Percentiles rank a stretch among this genome's conserved stretches.
These are phyloP conservation scores for Coracopsis vasa DNA, from an alignment of 2,113 vertebrate species.

Conservation along the genomic window DNA sequence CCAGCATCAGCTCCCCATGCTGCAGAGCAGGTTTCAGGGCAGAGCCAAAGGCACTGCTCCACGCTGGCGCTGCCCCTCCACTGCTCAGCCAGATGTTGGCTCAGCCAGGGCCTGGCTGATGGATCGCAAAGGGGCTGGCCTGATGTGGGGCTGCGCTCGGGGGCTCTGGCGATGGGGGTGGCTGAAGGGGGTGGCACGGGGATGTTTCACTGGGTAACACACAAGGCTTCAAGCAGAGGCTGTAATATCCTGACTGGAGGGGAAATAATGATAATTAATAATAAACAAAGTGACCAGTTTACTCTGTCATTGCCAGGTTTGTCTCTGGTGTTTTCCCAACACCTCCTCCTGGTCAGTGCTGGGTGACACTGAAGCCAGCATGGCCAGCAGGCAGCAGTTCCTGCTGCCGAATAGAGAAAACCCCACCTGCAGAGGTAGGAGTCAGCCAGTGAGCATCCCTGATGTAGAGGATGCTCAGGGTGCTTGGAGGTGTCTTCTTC, in stretches of 20 bases:
- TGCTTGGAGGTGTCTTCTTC: neutral
- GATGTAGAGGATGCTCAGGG: neutral
- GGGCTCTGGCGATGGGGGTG: rapidly evolving
- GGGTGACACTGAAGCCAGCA: neutral
- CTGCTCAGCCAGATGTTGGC: neutral
- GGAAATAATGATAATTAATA: rapidly evolving
- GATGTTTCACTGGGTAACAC: neutral
- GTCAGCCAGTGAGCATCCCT: rapidly evolving
- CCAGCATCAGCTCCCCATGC: rapidly evolving
- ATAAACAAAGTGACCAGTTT: neutral
- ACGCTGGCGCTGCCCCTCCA: neutral
- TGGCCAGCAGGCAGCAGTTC: neutral
- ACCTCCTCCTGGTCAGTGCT: neutral
- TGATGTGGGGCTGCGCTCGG: neutral
- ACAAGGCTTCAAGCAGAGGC: neutral
- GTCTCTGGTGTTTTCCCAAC: neutral
- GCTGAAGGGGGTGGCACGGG: rapidly evolving
- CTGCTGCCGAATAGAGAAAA: neutral
- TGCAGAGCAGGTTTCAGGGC: neutral
- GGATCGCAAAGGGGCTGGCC: neutral
- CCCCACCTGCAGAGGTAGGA: neutral
- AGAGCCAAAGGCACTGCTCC: neutral
- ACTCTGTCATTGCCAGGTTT: neutral
- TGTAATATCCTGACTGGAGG: neutral
- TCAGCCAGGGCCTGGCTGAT: neutral